phyloP scores from a whole-genome alignment of 2,113 vertebrate species.

The Perca flavescens region DNA sequence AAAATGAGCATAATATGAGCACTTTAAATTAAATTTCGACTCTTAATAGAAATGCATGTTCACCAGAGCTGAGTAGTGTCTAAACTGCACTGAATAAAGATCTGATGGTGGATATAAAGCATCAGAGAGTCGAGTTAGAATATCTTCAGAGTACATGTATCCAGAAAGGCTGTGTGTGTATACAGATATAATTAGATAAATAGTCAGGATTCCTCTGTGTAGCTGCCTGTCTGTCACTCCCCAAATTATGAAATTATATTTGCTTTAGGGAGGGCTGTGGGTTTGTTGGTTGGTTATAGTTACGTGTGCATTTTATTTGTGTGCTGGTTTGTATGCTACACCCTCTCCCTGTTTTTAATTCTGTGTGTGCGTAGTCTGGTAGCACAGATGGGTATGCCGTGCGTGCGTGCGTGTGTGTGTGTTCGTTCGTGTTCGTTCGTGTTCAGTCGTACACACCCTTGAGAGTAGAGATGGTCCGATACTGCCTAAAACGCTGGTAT shows the following conservation, averaged over 20 bases:
- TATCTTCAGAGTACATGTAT: not conserved
- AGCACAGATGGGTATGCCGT: constrained; percentile 20
- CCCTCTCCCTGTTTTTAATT: constrained; percentile 36
- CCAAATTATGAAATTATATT: constrained; percentile 44
- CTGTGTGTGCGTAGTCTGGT: constrained; percentile 16
- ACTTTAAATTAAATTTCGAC: not conserved
- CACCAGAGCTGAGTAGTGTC: not conserved
- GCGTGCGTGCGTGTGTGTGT: constrained; percentile 17
- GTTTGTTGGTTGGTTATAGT: constrained; percentile 28
- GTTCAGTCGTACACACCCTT: too few species aligned
- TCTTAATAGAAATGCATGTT: not conserved
- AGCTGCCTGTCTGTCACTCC: constrained; percentile 26
- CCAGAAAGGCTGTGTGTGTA: not conserved
- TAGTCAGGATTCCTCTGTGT: not conserved
- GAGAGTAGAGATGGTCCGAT: too few species aligned
- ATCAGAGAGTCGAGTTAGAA: not conserved
- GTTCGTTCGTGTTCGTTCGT: too few species aligned
- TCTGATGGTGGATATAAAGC: not conserved
- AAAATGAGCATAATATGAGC: too few species aligned
- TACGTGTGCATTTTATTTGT: constrained; percentile 23
- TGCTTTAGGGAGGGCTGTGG: constrained; percentile 30
- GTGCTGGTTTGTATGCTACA: constrained; percentile 34
- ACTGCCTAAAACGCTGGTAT: too few species aligned
- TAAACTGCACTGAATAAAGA: not conserved
- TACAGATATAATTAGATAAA: constrained; percentile 22